phyloP scores from a whole-genome alignment of 2,888 invertebrate genomes.

The Nasonovia ribisnigri region DNA sequence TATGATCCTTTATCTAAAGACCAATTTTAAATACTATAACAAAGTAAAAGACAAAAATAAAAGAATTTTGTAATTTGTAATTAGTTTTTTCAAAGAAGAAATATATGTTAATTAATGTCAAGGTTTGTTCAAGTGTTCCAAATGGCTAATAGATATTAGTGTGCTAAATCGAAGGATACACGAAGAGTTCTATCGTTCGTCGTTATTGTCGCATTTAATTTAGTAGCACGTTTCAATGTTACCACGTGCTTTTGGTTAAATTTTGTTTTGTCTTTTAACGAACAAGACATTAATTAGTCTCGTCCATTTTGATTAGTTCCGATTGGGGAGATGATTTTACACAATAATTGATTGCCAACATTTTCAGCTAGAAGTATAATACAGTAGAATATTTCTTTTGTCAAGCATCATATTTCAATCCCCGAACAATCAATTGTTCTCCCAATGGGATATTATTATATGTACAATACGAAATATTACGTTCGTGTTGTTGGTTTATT shows the following conservation, averaged over 20 bases:
- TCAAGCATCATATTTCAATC: neutral
- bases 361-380: neutral
- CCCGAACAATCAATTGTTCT: neutral
- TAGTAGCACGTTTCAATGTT: slow-evolving; percentile 6
- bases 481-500: slow-evolving; percentile 22
- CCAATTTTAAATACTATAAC: neutral
- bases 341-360: slow-evolving; percentile 27
- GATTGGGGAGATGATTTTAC: neutral
- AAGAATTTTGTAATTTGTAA: neutral
- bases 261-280: slow-evolving; percentile 7
- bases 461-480: slow-evolving; percentile 35
- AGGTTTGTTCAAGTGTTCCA: slow-evolving; percentile 15
- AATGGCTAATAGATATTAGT: neutral
- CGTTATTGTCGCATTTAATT: neutral
- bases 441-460: slow-evolving; percentile 2
- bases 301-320: slow-evolving; percentile 34
- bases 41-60: neutral
- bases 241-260: neutral
- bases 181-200: neutral
- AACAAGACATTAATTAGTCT: neutral
- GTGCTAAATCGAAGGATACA: slow-evolving; percentile 26
- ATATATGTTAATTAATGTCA: slow-evolving; percentile 41
- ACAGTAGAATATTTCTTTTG: slow-evolving; percentile 22
- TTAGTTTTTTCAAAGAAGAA: neutral
- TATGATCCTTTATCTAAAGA: neutral